Conservation (phyloP, 2,113 vertebrate species). For the Cavia porcellus region DNA sequence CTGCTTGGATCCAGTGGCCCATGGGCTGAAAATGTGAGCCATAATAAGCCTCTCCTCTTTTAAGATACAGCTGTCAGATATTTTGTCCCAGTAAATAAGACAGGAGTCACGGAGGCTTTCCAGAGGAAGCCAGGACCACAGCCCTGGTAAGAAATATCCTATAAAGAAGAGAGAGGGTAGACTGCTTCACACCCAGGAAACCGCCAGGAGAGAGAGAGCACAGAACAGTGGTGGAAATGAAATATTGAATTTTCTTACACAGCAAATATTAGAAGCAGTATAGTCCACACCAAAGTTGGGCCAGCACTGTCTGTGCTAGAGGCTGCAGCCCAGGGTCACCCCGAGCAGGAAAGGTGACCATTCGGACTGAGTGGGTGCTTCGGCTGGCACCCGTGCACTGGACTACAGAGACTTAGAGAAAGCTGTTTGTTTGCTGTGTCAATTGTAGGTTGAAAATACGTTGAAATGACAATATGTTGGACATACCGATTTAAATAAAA, state of each 20-base stretch:
- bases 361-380: rapidly evolving
- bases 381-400: neutral
- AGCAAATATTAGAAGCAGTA: neutral
- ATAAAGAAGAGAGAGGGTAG: neutral
- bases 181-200: neutral
- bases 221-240: rapidly evolving
- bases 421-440: no score
- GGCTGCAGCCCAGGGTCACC: rapidly evolving
- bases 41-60: neutral
- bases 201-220: no score
- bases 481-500: neutral
- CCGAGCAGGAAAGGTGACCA: neutral
- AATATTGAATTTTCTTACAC: neutral
- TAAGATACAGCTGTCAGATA: neutral
- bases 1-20: neutral
- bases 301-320: rapidly evolving
- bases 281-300: rapidly evolving
- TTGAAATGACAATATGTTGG: neutral
- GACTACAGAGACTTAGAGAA: neutral
- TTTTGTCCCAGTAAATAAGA: neutral
- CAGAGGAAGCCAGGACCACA: neutral
- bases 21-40: neutral
- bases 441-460: no score
- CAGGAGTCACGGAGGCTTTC: neutral
- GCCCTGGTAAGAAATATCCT: neutral